Conservation (phyloP, 2,888 invertebrate species). For the Eudasyphora cyanicolor region DNA sequence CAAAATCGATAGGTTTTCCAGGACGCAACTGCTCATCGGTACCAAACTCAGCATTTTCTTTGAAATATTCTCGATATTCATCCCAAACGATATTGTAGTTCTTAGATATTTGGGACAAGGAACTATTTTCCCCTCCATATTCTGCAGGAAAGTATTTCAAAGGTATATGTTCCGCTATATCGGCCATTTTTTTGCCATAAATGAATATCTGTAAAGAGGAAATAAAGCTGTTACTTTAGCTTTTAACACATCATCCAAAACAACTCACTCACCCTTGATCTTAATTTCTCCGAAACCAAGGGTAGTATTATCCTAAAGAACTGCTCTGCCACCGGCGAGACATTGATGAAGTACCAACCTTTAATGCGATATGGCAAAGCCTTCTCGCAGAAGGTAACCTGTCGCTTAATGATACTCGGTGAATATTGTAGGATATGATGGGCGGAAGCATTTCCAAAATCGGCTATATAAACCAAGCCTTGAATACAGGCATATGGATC, state of each 20-base stretch:
- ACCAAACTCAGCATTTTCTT: conserved; percentile 71
- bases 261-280: conserved; percentile 81
- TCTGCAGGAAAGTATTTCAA: conserved; percentile 84
- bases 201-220: conserved; percentile 80
- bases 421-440: conserved; percentile 82
- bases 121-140: conserved; percentile 81
- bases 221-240: neutral
- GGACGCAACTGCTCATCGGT: conserved; percentile 73
- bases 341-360: conserved; percentile 83
- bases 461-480: conserved; percentile 82
- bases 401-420: conserved; percentile 83
- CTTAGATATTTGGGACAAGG: conserved; percentile 79
- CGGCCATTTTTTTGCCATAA: conserved; percentile 81
- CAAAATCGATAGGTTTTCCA: conserved; percentile 72
- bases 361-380: conserved; percentile 83
- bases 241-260: neutral
- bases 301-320: conserved; percentile 82
- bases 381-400: conserved; percentile 82
- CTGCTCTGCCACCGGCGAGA: conserved; percentile 82
- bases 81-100: conserved; percentile 76
- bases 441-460: conserved; percentile 81
- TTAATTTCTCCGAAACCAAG: conserved; percentile 83
- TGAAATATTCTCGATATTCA: conserved; percentile 71
- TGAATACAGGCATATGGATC: conserved; percentile 83
- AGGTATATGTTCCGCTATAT: conserved; percentile 81